These are phyloP conservation scores for Porites cylindrica DNA, from an alignment of 92 coral and sea anemone genomes.

Conservation along the genomic window DNA sequence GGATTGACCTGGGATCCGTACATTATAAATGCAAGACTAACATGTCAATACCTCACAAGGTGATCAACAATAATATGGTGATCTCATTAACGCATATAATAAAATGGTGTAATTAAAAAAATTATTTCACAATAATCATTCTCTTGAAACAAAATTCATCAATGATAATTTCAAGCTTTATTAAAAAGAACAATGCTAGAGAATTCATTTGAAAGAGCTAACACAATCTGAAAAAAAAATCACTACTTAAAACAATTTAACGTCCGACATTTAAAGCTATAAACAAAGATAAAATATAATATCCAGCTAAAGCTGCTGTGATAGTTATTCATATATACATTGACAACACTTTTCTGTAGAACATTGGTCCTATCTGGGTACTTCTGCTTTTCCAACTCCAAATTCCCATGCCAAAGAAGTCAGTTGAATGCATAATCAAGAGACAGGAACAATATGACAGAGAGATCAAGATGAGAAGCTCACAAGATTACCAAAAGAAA, in stretches of 20 bases:
- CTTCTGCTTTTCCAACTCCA: slow-evolving; percentile 1
- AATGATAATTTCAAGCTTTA: no score
- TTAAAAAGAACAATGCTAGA: no score
- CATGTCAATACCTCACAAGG: slow-evolving; percentile 43
- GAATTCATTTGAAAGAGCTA: no score
- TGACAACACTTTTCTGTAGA: background rate
- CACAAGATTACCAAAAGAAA: slow-evolving; percentile 54
- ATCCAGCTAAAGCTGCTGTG: no score
- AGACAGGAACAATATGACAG: slow-evolving; percentile 53
- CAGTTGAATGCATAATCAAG: slow-evolving; percentile 17
- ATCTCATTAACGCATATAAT: no score
- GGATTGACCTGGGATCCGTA: slow-evolving; percentile 18
- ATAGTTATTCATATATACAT: background rate
- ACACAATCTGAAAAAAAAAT: no score
- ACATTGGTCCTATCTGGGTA: slow-evolving; percentile 22
- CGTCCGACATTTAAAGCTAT: no score
- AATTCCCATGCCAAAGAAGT: slow-evolving; percentile 25
- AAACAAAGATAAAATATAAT: no score
- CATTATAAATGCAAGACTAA: slow-evolving; percentile 44
- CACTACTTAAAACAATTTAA: no score
- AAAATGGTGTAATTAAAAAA: background rate
- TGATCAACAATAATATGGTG: background rate
- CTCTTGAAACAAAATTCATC: no score
- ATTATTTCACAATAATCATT: no score
- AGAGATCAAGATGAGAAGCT: slow-evolving; percentile 12